Evolutionary conservation across 2,113 vertebrate species (phyloP).

Genomic region (Vicugna pacos): DNA sequence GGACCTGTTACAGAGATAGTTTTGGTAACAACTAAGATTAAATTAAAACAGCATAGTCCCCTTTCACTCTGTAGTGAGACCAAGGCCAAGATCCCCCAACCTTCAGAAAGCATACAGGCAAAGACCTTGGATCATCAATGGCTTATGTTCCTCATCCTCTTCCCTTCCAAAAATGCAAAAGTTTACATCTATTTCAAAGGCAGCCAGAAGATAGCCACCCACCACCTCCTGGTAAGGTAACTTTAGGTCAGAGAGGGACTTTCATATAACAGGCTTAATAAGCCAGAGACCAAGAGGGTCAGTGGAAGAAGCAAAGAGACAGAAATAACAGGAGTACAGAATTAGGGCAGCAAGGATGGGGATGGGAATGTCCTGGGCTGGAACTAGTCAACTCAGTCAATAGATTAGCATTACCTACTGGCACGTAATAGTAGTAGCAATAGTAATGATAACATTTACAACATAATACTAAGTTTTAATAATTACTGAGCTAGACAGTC

Average conservation of each 20-base stretch:
- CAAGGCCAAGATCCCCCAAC: not conserved
- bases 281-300: not conserved
- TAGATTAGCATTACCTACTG: not conserved
- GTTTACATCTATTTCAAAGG: slow-evolving; percentile 24
- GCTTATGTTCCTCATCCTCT: not conserved
- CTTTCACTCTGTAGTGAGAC: not conserved
- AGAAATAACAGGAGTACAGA: not conserved
- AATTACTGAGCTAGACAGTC: not conserved
- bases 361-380: not conserved
- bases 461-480: not conserved
- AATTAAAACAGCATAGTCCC: not conserved
- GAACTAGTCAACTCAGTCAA: not conserved
- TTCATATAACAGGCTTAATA: not conserved
- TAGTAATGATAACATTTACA: not conserved
- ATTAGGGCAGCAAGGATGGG: not conserved
- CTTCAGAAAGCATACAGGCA: not conserved
- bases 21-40: not conserved
- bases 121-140: not conserved
- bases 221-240: slow-evolving; percentile 18
- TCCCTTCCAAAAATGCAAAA: slow-evolving; percentile 10
- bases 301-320: not conserved
- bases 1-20: not conserved
- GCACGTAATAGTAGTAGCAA: not conserved
- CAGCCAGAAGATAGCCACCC: not conserved
- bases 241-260: slow-evolving; percentile 22